These are phyloP conservation scores for Archilochus colubris DNA, from an alignment of 2,113 vertebrate genomes.

Conservation along the genomic window DNA sequence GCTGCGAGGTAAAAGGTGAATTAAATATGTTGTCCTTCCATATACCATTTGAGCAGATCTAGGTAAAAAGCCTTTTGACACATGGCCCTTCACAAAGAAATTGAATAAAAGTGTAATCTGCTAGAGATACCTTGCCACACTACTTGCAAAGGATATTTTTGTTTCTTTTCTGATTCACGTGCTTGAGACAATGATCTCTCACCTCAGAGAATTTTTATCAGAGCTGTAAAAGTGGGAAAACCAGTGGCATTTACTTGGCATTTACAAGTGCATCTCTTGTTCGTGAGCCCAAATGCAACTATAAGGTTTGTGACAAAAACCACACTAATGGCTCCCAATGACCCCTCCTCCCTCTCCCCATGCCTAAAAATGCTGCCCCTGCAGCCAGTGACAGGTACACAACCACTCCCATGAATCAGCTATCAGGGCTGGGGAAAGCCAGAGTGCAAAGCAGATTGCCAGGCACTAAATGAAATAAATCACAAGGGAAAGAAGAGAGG, in stretches of 20 bases:
- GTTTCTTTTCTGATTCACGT: slow-evolving; percentile 17
- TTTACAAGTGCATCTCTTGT: neutral
- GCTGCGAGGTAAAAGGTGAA: slow-evolving; percentile 43
- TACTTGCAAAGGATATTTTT: slow-evolving; percentile 17
- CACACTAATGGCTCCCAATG: neutral
- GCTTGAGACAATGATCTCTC: neutral
- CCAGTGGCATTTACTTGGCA: neutral
- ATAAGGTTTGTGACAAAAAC: neutral
- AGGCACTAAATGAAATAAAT: fast-evolving
- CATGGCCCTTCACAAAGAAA: neutral
- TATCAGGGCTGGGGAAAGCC: neutral
- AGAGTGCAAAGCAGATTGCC: neutral
- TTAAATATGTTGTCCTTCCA: slow-evolving; percentile 30
- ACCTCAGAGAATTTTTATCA: slow-evolving; percentile 16
- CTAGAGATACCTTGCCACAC: neutral
- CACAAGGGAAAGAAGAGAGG: neutral
- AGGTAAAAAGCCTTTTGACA: slow-evolving; percentile 48
- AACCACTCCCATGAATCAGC: neutral
- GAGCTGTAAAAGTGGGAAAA: neutral
- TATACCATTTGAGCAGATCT: slow-evolving; percentile 25
- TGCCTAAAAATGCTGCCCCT: neutral
- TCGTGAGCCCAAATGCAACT: neutral
- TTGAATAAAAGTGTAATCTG: slow-evolving; percentile 42
- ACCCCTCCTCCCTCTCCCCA: neutral
- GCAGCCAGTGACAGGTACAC: neutral